Evolutionary conservation across 2,797 vertebrate genomes (phyloP), one percentile per base, ranked within the genome.

Genomic region (Denticeps clupeoides): DNA sequence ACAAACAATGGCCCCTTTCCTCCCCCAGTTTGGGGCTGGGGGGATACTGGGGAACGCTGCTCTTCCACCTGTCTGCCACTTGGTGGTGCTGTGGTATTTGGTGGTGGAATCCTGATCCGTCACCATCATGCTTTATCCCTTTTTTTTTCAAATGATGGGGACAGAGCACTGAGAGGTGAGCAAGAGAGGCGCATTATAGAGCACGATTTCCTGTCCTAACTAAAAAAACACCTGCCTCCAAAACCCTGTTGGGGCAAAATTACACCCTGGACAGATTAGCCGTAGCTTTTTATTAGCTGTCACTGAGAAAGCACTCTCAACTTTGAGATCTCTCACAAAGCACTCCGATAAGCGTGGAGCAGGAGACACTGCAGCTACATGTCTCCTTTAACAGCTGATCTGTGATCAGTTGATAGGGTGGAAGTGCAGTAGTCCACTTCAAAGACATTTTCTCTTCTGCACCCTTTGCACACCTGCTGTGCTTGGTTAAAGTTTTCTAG

Each of bases 71-170:
- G 24, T 32, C 19, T 4, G 15, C 58, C 68, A 64, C 60, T 56
- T 61, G 65, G 55, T 41, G 56, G 51, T 41, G 47, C 65, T 70
- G 51, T 62, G 50, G 56, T 49, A 68, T 59, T 51, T 62, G 55
- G 15, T 9, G 18, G 22, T 33, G 23, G 13, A 35, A 32, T 5
- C 16, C 4, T 16, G 37, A 19, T 2, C 8, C 2, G 29, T 6
- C 12, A 21, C 10, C 27, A 28, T 27, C 27, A 7, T 4, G 8
- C 13, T 7, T 7, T 16, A 13, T 8, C 6, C 32, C 29, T 32
- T 32, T 12, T 29, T 5, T 35, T 37, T 35, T 12, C 11, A 31
- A 28, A 12, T n/a, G 28, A 21, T 10, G 32, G 42, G 31, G 32
- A 25, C 24, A 24, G 28, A 25, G 38, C 38, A 46, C 31, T 49